These are phyloP conservation scores for Heliothis virescens DNA, from an alignment of 1,140 invertebrate species.

Conservation along the genomic window DNA sequence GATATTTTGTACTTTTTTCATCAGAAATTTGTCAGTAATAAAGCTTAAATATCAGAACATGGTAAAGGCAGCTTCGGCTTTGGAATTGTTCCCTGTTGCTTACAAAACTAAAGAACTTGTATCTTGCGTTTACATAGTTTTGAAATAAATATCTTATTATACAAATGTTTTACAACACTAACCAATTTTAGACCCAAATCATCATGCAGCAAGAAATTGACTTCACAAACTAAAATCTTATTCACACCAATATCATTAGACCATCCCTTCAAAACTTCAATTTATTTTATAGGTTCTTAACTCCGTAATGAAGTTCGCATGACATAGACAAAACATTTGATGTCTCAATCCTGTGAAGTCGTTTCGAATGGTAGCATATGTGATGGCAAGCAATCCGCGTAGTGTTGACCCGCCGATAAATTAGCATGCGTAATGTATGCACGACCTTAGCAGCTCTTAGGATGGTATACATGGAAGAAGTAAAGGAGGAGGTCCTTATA, in stretches of 20 bases:
- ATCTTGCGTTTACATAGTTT: too few species aligned
- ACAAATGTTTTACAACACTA: too few species aligned
- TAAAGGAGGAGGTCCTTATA: conserved; percentile 16
- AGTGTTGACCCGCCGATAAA: conserved; percentile 60
- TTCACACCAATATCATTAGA: neutral
- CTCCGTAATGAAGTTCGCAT: neutral
- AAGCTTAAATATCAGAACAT: too few species aligned
- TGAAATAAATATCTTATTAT: too few species aligned
- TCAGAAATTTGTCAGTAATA: too few species aligned
- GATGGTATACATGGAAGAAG: neutral
- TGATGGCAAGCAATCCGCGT: neutral
- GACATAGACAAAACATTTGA: neutral
- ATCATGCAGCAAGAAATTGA: neutral
- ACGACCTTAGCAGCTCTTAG: conserved; percentile 54
- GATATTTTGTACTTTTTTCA: too few species aligned
- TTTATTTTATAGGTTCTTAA: neutral
- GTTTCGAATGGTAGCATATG: neutral
- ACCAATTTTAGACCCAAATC: too few species aligned
- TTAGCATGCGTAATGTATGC: conserved; percentile 71
- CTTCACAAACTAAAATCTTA: neutral
- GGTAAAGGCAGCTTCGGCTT: too few species aligned
- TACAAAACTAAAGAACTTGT: too few species aligned
- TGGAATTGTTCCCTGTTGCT: too few species aligned
- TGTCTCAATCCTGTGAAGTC: neutral
- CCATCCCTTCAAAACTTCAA: neutral